Evolutionary conservation across 2,113 vertebrate genomes (phyloP).

Genomic region (Platanista minor): DNA sequence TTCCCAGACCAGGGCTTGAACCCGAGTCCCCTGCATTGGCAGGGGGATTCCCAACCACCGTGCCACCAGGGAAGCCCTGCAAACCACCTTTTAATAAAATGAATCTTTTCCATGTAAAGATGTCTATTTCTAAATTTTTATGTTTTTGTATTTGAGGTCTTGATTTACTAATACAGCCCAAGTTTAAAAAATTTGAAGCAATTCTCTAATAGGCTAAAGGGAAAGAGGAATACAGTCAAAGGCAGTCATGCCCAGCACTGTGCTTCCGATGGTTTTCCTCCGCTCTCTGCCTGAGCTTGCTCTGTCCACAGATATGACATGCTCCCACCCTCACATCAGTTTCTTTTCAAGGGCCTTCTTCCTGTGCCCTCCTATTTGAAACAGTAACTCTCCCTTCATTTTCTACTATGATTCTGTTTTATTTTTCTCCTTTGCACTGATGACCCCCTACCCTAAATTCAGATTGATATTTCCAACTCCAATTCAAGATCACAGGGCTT

Average conservation of each 20-base stretch:
- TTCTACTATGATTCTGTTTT: neutral
- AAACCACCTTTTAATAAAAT: neutral
- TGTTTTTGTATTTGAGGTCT: neutral
- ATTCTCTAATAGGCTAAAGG: neutral
- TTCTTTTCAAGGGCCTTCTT: neutral
- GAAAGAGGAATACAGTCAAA: neutral
- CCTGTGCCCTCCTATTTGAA: neutral
- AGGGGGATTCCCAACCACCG: too few species aligned
- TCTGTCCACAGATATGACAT: rapidly evolving
- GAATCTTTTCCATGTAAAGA: neutral
- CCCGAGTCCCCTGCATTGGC: too few species aligned
- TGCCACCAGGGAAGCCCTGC: too few species aligned
- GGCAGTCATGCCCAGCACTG: too few species aligned
- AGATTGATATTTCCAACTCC: neutral
- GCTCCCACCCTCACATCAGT: neutral
- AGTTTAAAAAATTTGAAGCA: neutral
- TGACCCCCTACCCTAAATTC: neutral
- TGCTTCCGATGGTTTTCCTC: neutral
- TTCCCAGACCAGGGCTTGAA: too few species aligned
- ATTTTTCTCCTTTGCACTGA: neutral
- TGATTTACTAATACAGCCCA: neutral
- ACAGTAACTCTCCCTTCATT: neutral
- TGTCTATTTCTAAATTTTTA: neutral
- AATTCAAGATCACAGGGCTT: neutral
- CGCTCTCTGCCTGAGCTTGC: neutral